These are phyloP conservation scores for Sussaba pulchella DNA, from an alignment of 2,888 invertebrate genomes.

Conservation along the genomic window DNA sequence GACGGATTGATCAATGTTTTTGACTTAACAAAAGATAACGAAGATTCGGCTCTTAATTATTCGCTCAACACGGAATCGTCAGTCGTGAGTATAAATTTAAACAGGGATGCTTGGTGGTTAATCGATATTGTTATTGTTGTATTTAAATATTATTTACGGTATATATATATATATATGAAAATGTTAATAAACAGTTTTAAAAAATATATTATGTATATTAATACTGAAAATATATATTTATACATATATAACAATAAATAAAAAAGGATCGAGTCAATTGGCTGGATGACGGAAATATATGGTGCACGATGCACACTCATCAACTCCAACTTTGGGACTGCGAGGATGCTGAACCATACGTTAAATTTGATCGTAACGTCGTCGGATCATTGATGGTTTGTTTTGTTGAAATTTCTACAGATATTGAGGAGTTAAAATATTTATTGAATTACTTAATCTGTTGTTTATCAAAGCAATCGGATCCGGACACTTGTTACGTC, in stretches of 20 bases:
- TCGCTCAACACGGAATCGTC: slow-evolving; percentile 93
- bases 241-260: no score
- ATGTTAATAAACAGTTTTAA: no score
- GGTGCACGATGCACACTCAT: slow-evolving; percentile 90
- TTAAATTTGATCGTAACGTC: slow-evolving; percentile 86
- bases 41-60: slow-evolving; percentile 92
- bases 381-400: slow-evolving; percentile 87
- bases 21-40: slow-evolving; percentile 89
- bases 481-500: slow-evolving; percentile 88
- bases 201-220: no score
- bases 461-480: slow-evolving; percentile 86
- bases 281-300: slow-evolving; percentile 84
- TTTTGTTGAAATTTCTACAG: no score
- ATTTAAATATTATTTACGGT: no score
- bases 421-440: no score
- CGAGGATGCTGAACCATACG: slow-evolving; percentile 87
- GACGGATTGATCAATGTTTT: slow-evolving; percentile 95
- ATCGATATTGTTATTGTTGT: slow-evolving; percentile 21
- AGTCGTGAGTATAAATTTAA: slow-evolving; percentile 86
- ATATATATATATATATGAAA: no score
- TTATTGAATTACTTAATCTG: neutral
- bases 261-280: slow-evolving; percentile 84
- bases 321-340: slow-evolving; percentile 90
- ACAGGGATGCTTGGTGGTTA: no score
- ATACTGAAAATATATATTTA: no score